phyloP scores from a whole-genome alignment of 2,888 invertebrate genomes.

The Ectemnius cavifrons region DNA sequence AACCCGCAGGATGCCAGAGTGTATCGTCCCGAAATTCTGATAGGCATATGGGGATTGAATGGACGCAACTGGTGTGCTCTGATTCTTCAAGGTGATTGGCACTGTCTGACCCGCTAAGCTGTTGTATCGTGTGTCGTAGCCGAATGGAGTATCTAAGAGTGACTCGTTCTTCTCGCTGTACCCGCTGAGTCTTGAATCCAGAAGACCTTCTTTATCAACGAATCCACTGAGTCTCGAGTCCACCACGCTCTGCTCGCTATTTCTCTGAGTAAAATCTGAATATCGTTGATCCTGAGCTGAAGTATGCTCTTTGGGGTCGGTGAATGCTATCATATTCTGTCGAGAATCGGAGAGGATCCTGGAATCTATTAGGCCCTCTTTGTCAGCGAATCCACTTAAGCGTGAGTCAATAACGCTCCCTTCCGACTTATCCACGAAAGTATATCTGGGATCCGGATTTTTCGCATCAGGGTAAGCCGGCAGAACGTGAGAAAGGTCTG shows the following conservation, averaged over 20 bases:
- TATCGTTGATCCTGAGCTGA: slow-evolving; percentile 69
- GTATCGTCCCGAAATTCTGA: slow-evolving; percentile 76
- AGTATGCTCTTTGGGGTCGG: slow-evolving; percentile 72
- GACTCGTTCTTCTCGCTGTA: slow-evolving; percentile 68
- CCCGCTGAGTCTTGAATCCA: slow-evolving; percentile 59
- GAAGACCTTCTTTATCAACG: slow-evolving; percentile 66
- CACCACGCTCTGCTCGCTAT: slow-evolving; percentile 50
- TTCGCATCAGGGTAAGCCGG: slow-evolving; percentile 73
- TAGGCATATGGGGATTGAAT: slow-evolving; percentile 74
- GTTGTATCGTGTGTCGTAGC: slow-evolving; percentile 70
- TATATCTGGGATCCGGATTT: slow-evolving; percentile 69
- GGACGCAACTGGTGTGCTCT: slow-evolving; percentile 73
- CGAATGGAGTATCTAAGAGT: slow-evolving; percentile 69
- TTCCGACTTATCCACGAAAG: slow-evolving; percentile 70
- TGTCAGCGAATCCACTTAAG: slow-evolving; percentile 74
- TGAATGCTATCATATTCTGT: slow-evolving; percentile 75
- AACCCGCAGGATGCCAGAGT: slow-evolving; percentile 74
- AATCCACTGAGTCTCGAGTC: slow-evolving; percentile 64
- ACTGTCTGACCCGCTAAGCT: slow-evolving; percentile 75
- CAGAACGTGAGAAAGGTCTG: slow-evolving; percentile 74
- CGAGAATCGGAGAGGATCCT: slow-evolving; percentile 74
- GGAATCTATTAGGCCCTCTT: slow-evolving; percentile 74
- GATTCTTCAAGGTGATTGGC: slow-evolving; percentile 75
- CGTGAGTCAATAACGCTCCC: slow-evolving; percentile 72
- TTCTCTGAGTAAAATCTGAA: slow-evolving; percentile 62